Evolutionary conservation across 2,888 invertebrate species (phyloP), one percentile per base, ranked within the genome.

Genomic region (Boloria selene): DNA sequence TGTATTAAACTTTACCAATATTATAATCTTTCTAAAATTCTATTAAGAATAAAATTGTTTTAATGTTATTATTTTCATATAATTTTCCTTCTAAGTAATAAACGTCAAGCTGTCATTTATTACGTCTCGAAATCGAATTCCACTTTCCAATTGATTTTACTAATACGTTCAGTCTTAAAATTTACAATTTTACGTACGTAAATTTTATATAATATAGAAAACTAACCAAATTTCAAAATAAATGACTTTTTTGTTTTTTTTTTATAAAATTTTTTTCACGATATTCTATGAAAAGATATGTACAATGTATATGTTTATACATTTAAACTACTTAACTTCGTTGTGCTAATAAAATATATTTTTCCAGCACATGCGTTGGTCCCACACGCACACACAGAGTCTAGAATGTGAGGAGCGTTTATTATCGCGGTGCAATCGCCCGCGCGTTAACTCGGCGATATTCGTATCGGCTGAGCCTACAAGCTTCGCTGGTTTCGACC

Each of bases 391-490:
- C 82, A 94, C 94, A 64, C 94, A 93, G 72, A 94, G 94, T 79
- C 87, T 94, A 77, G 94, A 94, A 87, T 94, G 93, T 78, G 94
- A 93, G 79, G 94, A 93, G 83, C 93, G 88, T 61, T 76, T 92
- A 54, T 89, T 94, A 78, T 90, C 93, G 60, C 93, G 93, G 68
- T 93, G 94, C 76, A 93, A 93, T 73, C 93, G 97, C 72, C 96
- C 96, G 70, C 94, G 97, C 64, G 96, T 97, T 81, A 97, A 97
- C 85, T 97, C 97, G 68, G 97, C 97, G 75, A 96, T 97, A 79
- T 97, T 96, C 86, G 95, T 96, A 69, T 95, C 95, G 61, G 95
- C 95, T 72, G 95, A 95, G 77, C 95, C 95, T 0, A 93, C 94
- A 42, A 95, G 95, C 31, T 96, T 96, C 81, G 95, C 95, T 65